Conservation (phyloP, 1,140 invertebrate genomes). For the Drosophila murphyi region DNA sequence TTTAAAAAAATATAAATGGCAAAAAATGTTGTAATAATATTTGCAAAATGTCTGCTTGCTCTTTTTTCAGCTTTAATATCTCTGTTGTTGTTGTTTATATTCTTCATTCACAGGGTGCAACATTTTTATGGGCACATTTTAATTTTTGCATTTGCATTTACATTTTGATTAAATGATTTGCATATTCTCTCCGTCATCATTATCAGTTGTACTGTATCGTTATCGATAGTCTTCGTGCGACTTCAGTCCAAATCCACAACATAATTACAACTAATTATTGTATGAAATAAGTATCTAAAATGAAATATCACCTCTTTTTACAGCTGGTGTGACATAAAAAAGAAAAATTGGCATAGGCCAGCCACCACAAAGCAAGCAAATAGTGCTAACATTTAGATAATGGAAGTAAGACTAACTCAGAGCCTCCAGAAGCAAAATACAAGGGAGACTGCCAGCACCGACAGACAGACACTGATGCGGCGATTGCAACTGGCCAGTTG, state of each 20-base stretch:
- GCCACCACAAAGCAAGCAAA: constrained; percentile 6
- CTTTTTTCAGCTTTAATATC: constrained; percentile 23
- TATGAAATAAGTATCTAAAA: neutral
- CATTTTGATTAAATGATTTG: constrained; percentile 80
- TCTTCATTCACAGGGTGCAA: constrained; percentile 32
- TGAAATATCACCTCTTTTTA: neutral
- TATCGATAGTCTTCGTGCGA: neutral
- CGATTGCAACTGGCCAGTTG: constrained; percentile 29
- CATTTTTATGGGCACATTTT: constrained; percentile 73
- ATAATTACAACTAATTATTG: constrained; percentile 10
- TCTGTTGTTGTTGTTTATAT: constrained; percentile 6
- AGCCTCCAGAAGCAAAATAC: neutral
- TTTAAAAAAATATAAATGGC: constrained; percentile 37
- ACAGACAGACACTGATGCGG: constrained; percentile 23
- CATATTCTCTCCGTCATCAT: constrained; percentile 42
- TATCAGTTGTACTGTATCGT: constrained; percentile 9
- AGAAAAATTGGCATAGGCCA: no score
- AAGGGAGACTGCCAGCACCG: constrained; percentile 7
- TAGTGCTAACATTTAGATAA: constrained; percentile 9
- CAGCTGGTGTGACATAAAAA: no score
- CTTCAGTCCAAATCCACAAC: neutral
- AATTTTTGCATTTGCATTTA: constrained; percentile 77
- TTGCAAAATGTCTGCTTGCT: constrained; percentile 77
- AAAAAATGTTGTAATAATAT: constrained; percentile 77
- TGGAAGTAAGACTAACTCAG: neutral